Conservation (phyloP, 1,140 invertebrate species). For the Lepidurus couesii region DNA sequence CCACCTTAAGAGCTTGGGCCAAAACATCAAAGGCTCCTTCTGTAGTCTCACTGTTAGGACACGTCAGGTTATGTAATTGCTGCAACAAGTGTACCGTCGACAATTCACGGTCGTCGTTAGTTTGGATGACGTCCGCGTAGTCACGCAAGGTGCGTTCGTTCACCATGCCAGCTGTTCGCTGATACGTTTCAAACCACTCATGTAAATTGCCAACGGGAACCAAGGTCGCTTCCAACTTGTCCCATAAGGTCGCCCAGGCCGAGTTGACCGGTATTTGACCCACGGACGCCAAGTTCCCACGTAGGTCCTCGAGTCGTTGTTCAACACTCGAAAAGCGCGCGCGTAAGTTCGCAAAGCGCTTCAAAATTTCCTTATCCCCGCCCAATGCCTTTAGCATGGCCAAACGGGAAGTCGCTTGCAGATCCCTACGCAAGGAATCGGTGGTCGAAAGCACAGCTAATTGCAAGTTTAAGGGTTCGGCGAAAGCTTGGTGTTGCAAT, state of each 20-base stretch:
- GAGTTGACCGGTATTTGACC: not conserved
- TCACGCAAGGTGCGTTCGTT: slow-evolving; percentile 33
- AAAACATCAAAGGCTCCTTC: not conserved
- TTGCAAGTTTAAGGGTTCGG: slow-evolving; percentile 28
- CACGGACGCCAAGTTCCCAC: not conserved
- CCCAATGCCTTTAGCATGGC: slow-evolving; percentile 33
- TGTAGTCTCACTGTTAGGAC: not conserved
- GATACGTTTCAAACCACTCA: slow-evolving; percentile 34
- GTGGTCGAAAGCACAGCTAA: slow-evolving; percentile 30
- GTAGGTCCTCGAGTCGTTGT: not conserved
- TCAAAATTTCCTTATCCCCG: slow-evolving; percentile 33
- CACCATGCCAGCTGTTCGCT: slow-evolving; percentile 28
- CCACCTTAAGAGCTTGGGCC: not conserved
- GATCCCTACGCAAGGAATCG: slow-evolving; percentile 27
- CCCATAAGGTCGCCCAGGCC: not conserved
- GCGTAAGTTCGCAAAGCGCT: slow-evolving; percentile 29
- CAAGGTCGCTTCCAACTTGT: slow-evolving; percentile 25
- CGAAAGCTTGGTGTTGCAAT: not conserved
- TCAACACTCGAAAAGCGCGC: slow-evolving; percentile 31
- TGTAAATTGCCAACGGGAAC: slow-evolving; percentile 16
- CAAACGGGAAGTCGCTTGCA: slow-evolving; percentile 28
- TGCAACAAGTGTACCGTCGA: not conserved
- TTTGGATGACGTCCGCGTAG: slow-evolving; percentile 32
- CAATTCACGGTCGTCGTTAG: slow-evolving; percentile 5
- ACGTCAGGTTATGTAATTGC: slow-evolving; percentile 24